phyloP scores from a whole-genome alignment of 2,888 invertebrate genomes.

The Eumerus sabulonum region DNA sequence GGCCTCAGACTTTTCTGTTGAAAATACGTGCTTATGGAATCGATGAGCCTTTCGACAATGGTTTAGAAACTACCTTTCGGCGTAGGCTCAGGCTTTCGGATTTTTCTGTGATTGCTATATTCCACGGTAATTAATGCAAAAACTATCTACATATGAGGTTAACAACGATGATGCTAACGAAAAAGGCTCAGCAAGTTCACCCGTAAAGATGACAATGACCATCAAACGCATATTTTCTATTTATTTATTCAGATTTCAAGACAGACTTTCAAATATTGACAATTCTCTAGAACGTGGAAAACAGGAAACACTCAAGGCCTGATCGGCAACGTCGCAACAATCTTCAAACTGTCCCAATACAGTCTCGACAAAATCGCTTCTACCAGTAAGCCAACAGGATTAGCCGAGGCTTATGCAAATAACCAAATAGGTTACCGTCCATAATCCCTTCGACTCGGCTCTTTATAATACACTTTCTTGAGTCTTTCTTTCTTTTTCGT shows the following conservation, averaged over 20 bases:
- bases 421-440: constrained; percentile 42
- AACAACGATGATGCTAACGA: too few relatives aligned
- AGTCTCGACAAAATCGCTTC: constrained; percentile 1
- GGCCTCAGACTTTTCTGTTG: too few relatives aligned
- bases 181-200: too few relatives aligned
- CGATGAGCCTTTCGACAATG: too few relatives aligned
- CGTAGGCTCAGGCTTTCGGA: too few relatives aligned
- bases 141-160: too few relatives aligned
- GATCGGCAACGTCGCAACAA: not conserved
- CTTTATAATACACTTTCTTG: not conserved
- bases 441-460: constrained; percentile 32
- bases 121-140: too few relatives aligned
- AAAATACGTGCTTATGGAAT: too few relatives aligned
- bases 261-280: constrained; percentile 34
- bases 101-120: too few relatives aligned
- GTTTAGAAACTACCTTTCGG: too few relatives aligned
- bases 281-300: not conserved
- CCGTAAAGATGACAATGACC: too few relatives aligned
- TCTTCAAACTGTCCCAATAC: constrained; percentile 7
- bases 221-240: too few relatives aligned
- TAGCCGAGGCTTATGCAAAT: constrained; percentile 52
- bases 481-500: not conserved
- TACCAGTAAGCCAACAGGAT: constrained; percentile 51
- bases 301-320: not conserved
- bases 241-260: constrained; percentile 19